phyloP scores from a whole-genome alignment of 2,797 vertebrate genomes.

The Tangara arthus region DNA sequence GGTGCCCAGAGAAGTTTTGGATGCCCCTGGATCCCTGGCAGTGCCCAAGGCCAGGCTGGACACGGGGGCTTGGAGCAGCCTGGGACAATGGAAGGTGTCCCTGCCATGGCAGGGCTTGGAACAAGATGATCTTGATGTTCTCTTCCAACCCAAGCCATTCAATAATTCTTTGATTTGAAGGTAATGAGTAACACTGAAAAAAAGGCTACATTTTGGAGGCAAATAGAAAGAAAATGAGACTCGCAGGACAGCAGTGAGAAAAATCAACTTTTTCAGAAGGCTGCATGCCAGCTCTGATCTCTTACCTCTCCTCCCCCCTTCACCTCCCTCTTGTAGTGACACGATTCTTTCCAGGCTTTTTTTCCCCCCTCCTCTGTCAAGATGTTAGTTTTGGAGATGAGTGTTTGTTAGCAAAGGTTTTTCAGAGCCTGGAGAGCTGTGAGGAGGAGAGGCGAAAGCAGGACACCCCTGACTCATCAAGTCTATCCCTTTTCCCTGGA shows the following conservation, averaged over 20 bases:
- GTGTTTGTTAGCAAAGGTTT: slow-evolving; percentile 22
- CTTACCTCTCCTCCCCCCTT: background rate
- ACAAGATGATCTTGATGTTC: background rate
- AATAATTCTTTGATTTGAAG: background rate
- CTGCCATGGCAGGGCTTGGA: background rate
- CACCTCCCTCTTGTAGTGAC: background rate
- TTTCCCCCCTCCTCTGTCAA: background rate
- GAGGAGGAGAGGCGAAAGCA: slow-evolving; percentile 22
- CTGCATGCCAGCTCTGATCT: background rate
- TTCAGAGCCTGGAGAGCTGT: background rate
- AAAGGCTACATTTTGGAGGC: background rate
- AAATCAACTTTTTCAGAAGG: background rate
- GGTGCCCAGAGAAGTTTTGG: background rate
- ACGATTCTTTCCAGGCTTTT: background rate
- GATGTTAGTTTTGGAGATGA: background rate
- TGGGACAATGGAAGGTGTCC: background rate
- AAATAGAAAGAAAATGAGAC: background rate
- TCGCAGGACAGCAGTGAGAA: background rate
- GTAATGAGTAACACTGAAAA: background rate
- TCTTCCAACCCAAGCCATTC: background rate
- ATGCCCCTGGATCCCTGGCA: background rate
- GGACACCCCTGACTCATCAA: slow-evolving; percentile 1
- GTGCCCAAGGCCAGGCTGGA: accelerated
- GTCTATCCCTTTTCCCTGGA: background rate
- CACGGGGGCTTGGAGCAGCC: background rate